Base-by-base conservation (phyloP, 2,797 vertebrate species). In the Merluccius polli region DNA sequence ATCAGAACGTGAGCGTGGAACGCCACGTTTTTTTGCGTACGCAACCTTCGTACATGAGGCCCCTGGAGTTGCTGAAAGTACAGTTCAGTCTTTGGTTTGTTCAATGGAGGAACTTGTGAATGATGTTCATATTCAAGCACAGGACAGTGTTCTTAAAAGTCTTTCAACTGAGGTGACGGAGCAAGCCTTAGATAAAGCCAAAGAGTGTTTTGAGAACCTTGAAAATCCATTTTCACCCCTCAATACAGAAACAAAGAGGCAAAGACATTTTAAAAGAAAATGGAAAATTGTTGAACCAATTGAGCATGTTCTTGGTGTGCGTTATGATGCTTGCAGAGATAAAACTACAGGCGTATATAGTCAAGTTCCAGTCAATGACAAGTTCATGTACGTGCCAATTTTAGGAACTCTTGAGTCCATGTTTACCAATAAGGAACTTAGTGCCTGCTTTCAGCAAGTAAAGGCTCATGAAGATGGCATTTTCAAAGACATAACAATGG, bases 351-450 rank as follows among this genome's bases (percentile, higher is more conserved):
- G 76, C 29, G 0, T 24, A n/a, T 83, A 77, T 71, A 77, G 73
- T 4, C 80, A 80, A 33, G 7, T 80, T 67, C 76, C 70, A 68
- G 78, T 80, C 21, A 80, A 76, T 80, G 78, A 80, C n/a, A 76
- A 48, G 65, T 78, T 71, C 21, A 59, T 59, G 1, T 78, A 76
- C 76, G 78, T 81, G 15, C 73, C 75, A 10, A 73, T 79, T 29
- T 74, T 85, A 71, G 75, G 72, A 77, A 74, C 70, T 74, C 68
- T 83, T 27, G 21, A 77, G 48, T 85, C 79, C 2, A 71, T 85
- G 73, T 81, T 81, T 52, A 78, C 3, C 0, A 85, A 83, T 21
- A 5, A 6, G 7, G 70, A 78, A 48, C 70, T 84, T 2, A 65
- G 75, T 30, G 31, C 32, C 41, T 52, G 30, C 75, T 79, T 81